phyloP scores from a whole-genome alignment of 2,113 vertebrate species.

The Danionella cerebrum region DNA sequence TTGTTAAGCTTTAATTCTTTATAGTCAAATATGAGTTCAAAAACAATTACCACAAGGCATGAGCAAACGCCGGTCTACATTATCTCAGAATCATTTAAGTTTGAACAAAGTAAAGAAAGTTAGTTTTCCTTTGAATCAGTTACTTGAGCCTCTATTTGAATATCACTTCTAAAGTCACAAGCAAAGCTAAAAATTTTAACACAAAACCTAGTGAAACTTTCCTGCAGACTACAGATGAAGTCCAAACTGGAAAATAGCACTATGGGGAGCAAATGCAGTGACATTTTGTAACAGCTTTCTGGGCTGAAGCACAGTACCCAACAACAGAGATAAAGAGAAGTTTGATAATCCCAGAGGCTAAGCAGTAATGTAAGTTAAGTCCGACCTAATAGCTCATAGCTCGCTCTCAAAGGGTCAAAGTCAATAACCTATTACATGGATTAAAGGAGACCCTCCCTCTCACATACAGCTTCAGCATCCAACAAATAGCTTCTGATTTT shows the following conservation, averaged over 20 bases:
- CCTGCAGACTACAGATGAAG: not conserved
- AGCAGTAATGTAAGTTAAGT: slow-evolving; percentile 52
- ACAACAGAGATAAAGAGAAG: slow-evolving; percentile 41
- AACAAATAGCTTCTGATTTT: slow-evolving; percentile 71
- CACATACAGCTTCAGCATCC: slow-evolving; percentile 44
- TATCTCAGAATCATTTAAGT: no score
- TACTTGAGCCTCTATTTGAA: no score
- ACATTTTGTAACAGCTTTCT: slow-evolving; percentile 32
- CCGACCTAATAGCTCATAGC: slow-evolving; percentile 43
- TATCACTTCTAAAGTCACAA: no score
- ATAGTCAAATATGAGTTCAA: no score
- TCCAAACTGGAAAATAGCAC: slow-evolving; percentile 29
- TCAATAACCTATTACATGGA: slow-evolving; percentile 65
- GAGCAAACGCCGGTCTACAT: no score
- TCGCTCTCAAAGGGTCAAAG: slow-evolving; percentile 57
- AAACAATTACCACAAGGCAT: no score
- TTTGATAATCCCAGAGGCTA: slow-evolving; percentile 42
- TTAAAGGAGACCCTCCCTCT: slow-evolving; percentile 52
- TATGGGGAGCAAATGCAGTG: not conserved
- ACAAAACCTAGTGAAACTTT: not conserved
- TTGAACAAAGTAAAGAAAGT: no score
- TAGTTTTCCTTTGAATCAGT: no score
- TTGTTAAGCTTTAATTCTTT: no score
- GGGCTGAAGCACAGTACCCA: slow-evolving; percentile 35
- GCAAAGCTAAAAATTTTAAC: not conserved